Evolutionary conservation across 2,113 vertebrate species (phyloP).

Genomic region (Chloroceryle aenea): DNA sequence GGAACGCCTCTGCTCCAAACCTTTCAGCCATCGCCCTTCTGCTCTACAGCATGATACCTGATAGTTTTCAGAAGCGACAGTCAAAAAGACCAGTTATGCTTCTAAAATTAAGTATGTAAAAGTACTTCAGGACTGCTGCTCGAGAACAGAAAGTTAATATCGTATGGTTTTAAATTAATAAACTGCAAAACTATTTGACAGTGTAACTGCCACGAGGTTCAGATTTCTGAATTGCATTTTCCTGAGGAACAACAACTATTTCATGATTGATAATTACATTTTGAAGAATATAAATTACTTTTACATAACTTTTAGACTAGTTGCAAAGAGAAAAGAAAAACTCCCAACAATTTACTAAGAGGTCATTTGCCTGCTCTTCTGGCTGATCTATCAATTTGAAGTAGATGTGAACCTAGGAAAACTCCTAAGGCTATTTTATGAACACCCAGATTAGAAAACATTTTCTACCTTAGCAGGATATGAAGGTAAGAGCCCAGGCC

Average conservation of each 20-base stretch:
- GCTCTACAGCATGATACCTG: background rate
- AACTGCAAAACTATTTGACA: background rate
- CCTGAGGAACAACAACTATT: background rate
- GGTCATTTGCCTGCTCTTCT: background rate
- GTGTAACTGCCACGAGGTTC: background rate
- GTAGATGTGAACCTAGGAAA: background rate
- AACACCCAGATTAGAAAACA: background rate
- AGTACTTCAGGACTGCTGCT: background rate
- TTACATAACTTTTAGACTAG: background rate
- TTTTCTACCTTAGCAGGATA: constrained; percentile 90
- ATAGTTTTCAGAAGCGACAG: background rate
- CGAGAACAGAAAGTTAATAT: background rate
- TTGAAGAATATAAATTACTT: background rate
- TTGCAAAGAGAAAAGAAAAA: background rate
- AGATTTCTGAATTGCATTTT: background rate
- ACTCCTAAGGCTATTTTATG: background rate
- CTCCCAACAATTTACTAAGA: background rate
- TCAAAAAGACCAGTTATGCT: background rate
- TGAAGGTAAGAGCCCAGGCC: constrained; percentile 97
- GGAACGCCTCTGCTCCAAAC: background rate
- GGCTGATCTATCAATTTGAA: background rate
- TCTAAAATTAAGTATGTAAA: background rate
- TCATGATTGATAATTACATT: background rate
- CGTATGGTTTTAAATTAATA: background rate
- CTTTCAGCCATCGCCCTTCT: background rate